Evolutionary conservation across 2,888 invertebrate genomes (phyloP).

Genomic region (Meteorus cinctellus): DNA sequence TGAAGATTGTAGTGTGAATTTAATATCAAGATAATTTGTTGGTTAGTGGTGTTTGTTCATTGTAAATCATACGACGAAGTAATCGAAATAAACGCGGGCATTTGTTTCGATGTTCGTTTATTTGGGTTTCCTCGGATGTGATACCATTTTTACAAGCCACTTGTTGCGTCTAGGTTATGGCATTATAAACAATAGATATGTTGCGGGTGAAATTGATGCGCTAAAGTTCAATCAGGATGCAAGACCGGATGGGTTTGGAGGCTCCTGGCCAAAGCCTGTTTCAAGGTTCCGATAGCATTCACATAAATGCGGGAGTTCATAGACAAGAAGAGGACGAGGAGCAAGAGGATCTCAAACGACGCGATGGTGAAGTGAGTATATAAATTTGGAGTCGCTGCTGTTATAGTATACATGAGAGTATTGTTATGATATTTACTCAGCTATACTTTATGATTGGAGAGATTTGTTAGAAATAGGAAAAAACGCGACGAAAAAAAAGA

Average conservation of each 20-base stretch:
- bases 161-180: constrained; percentile 71
- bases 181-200: constrained; percentile 71
- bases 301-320: constrained; percentile 79
- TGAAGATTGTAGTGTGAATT: constrained; percentile 50
- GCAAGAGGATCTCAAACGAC: constrained; percentile 81
- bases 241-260: constrained; percentile 64
- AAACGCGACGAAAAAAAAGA: neutral
- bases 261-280: constrained; percentile 82
- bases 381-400: neutral
- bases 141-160: constrained; percentile 63
- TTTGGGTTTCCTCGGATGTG: constrained; percentile 48
- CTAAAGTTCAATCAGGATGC: constrained; percentile 53
- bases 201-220: constrained; percentile 59
- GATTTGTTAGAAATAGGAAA: neutral
- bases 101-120: constrained; percentile 42
- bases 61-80: constrained; percentile 30
- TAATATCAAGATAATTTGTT: constrained; percentile 34
- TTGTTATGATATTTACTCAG: neutral
- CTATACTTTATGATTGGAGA: too few relatives aligned
- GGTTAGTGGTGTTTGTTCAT: constrained; percentile 47
- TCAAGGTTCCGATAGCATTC: constrained; percentile 80
- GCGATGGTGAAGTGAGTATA: constrained; percentile 78
- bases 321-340: constrained; percentile 81
- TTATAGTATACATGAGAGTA: neutral
- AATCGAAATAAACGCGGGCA: neutral